A percentile compares a stretch with the other conserved stretches of the same genome.
phyloP scores from a whole-genome alignment of 2,797 vertebrate species.

The Acridotheres tristis region DNA sequence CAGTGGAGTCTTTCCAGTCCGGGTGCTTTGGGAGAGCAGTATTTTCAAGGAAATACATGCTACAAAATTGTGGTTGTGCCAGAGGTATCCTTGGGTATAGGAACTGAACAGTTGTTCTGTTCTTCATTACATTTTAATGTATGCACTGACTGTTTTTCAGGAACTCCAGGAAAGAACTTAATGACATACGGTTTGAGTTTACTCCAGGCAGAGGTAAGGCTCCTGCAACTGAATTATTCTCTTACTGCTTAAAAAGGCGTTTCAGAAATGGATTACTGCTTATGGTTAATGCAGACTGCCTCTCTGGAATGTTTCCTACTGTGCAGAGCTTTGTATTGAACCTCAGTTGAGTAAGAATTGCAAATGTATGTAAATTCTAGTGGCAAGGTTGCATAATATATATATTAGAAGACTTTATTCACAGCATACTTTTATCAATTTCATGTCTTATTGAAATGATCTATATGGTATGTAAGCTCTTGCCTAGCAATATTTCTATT shows the following conservation, averaged over 20 bases:
- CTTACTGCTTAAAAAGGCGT: slow-evolving; percentile 61
- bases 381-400: background rate
- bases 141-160: slow-evolving; percentile 78
- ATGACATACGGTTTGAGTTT: slow-evolving; percentile 98
- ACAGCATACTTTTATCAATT: background rate
- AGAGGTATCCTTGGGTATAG: background rate
- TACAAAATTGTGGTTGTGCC: background rate
- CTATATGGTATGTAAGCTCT: background rate
- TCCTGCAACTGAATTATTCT: slow-evolving; percentile 67
- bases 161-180: slow-evolving; percentile 96
- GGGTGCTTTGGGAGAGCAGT: background rate
- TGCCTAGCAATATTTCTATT: background rate
- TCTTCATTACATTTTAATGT: slow-evolving; percentile 71
- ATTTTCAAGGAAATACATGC: background rate
- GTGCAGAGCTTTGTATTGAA: slow-evolving; percentile 30
- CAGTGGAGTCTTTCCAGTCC: background rate
- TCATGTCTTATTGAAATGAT: background rate
- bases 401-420: background rate
- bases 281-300: slow-evolving; percentile 54
- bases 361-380: slow-evolving; percentile 1
- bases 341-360: background rate
- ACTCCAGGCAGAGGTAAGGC: slow-evolving; percentile 94
- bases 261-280: slow-evolving; percentile 67
- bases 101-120: background rate
- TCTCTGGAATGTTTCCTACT: slow-evolving; percentile 33